Percentiles rank a stretch among this genome's conserved stretches.
Conservation (phyloP, 2,797 vertebrate genomes). For the Dromococcyx pavoninus region DNA sequence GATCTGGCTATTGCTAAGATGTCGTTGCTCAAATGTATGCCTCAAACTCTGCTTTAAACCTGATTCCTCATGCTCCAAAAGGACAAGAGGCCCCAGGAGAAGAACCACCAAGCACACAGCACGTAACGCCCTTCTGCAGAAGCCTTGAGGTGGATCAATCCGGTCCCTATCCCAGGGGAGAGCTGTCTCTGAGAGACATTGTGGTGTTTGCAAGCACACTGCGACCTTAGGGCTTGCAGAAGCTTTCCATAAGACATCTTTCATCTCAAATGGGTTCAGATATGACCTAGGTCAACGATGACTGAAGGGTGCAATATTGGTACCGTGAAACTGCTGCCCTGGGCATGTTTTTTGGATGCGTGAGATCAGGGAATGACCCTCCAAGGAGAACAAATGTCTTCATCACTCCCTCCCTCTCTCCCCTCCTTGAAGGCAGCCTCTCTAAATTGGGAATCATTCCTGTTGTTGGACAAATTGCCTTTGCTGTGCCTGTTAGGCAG, state of each 20-base stretch:
- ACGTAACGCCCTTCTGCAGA: fast-evolving
- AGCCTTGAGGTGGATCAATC: neutral
- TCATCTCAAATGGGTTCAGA: neutral
- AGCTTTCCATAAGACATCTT: neutral
- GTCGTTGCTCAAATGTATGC: neutral
- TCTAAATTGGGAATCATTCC: neutral
- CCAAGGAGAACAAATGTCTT: neutral
- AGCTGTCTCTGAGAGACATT: neutral
- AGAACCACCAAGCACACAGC: neutral
- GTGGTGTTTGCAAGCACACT: neutral
- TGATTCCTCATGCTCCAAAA: neutral
- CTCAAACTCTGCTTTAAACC: neutral
- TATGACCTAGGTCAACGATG: neutral
- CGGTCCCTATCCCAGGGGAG: neutral
- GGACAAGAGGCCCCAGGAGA: neutral
- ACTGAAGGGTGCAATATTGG: neutral
- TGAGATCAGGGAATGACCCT: neutral
- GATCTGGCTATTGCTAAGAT: neutral
- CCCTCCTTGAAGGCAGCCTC: neutral
- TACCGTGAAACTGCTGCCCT: fast-evolving
- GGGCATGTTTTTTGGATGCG: neutral
- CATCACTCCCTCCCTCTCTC: neutral
- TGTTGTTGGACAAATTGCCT: neutral
- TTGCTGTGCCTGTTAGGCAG: neutral
- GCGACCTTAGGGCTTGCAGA: neutral